Evolutionary conservation across 2,888 invertebrate species (phyloP).

Genomic region (Pyrochroa serraticornis): DNA sequence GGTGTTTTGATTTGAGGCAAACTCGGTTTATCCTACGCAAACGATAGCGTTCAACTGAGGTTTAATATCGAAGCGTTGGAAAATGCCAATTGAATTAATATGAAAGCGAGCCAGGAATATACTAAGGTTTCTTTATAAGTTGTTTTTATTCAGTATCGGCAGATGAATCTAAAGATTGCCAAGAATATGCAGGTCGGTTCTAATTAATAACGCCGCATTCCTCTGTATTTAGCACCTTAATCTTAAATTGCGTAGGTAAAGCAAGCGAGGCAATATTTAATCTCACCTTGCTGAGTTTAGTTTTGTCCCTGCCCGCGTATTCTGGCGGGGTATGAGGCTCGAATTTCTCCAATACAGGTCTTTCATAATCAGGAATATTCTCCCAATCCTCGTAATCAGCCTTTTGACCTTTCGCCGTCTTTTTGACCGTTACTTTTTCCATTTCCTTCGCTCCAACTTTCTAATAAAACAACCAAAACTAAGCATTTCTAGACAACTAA

Average conservation of each 20-base stretch:
- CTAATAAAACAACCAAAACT: constrained; percentile 33
- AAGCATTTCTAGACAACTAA: constrained; percentile 1
- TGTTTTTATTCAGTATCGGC: constrained; percentile 30
- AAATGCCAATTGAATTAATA: constrained; percentile 9
- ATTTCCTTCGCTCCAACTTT: constrained; percentile 45
- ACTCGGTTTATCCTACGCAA: constrained; percentile 26
- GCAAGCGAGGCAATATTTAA: background rate
- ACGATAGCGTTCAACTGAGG: constrained; percentile 10
- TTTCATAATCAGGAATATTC: constrained; percentile 73
- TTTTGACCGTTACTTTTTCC: constrained; percentile 41
- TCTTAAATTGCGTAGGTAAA: constrained; percentile 8
- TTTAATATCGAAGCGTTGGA: constrained; percentile 18
- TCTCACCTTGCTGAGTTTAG: constrained; percentile 54
- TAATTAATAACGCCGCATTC: constrained; percentile 31
- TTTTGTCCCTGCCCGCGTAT: constrained; percentile 60
- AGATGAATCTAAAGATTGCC: constrained; percentile 37
- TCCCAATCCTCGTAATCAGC: constrained; percentile 50
- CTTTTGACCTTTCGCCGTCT: constrained; percentile 43
- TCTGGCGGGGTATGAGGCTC: constrained; percentile 60
- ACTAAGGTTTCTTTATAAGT: constrained; percentile 36
- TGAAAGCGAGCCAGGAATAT: constrained; percentile 34
- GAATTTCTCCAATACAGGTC: constrained; percentile 74
- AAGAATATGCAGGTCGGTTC: constrained; percentile 30
- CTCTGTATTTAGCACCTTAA: constrained; percentile 15
- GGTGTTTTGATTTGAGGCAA: constrained; percentile 74